phyloP scores from a whole-genome alignment of 2,888 invertebrate genomes.

The Odontocolon sp. region DNA sequence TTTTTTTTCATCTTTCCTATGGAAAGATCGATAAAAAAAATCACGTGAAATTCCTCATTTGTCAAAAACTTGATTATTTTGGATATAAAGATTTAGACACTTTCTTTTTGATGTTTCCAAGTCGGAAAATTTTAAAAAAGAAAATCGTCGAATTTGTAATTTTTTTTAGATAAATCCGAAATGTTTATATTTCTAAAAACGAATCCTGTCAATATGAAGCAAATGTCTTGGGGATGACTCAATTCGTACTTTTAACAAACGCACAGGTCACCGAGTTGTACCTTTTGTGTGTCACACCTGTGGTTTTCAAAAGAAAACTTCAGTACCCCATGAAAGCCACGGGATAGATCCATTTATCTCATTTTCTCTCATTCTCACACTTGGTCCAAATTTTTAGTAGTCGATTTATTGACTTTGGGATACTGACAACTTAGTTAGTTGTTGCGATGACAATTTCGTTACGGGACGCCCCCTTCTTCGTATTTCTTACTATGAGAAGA shows the following conservation, averaged over 20 bases:
- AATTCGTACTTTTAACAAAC: slow-evolving; percentile 26
- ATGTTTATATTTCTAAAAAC: no score
- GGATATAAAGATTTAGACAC: no score
- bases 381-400: slow-evolving; percentile 6
- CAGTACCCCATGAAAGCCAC: slow-evolving; percentile 36
- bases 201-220: slow-evolving; percentile 38
- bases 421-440: slow-evolving; percentile 52
- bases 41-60: no score
- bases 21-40: no score
- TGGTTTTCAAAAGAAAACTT: slow-evolving; percentile 56
- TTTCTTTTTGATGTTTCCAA: no score
- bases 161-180: no score
- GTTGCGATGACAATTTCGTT: slow-evolving; percentile 55
- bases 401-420: slow-evolving; percentile 30
- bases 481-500: slow-evolving; percentile 30
- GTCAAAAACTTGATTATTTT: no score
- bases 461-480: slow-evolving; percentile 39
- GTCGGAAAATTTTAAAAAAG: no score
- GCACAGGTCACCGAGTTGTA: slow-evolving; percentile 24
- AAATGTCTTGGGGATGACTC: slow-evolving; percentile 34
- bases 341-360: not conserved
- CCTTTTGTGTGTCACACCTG: slow-evolving; percentile 49
- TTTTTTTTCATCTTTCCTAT: not conserved
- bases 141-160: slow-evolving; percentile 15
- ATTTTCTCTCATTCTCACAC: slow-evolving; percentile 26